These are phyloP conservation scores for Miichthys miiuy DNA, from an alignment of 2,797 vertebrate species.

Conservation along the genomic window DNA sequence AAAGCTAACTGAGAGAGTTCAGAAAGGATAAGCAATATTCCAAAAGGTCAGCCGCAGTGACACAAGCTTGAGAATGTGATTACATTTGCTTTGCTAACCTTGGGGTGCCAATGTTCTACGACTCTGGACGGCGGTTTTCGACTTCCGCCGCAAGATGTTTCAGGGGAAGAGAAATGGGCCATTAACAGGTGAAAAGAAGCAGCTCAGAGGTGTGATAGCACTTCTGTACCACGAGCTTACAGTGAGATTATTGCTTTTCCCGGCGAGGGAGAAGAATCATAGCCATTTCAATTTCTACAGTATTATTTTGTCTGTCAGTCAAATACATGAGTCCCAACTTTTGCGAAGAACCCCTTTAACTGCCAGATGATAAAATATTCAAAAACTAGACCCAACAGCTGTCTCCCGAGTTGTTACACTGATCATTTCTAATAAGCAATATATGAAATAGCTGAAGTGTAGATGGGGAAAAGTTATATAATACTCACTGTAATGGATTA, in stretches of 20 bases:
- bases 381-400: constrained; percentile 4
- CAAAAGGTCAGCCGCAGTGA: constrained; percentile 50
- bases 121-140: constrained; percentile 14
- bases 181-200: constrained; percentile 35
- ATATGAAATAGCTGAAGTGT: constrained; percentile 29
- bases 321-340: constrained; percentile 13
- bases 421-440: constrained; percentile 24
- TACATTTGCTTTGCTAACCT: constrained; percentile 48
- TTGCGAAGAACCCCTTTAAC: constrained; percentile 9
- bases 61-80: constrained; percentile 36
- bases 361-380: constrained; percentile 37
- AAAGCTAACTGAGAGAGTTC: constrained; percentile 58
- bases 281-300: constrained; percentile 41
- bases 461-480: constrained; percentile 9
- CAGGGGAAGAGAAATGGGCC: constrained; percentile 25
- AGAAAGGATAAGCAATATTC: constrained; percentile 46
- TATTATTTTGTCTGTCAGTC: constrained; percentile 46
- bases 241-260: constrained; percentile 25
- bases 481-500: constrained; percentile 16
- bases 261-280: constrained; percentile 1
- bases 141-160: constrained; percentile 17
- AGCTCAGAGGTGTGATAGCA: constrained; percentile 2
- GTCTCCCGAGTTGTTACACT: constrained; percentile 8
- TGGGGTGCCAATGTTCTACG: constrained; percentile 29
- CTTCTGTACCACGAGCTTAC: background rate